phyloP scores from a whole-genome alignment of 2,888 invertebrate species.

The Melikaiella ostensackeni region DNA sequence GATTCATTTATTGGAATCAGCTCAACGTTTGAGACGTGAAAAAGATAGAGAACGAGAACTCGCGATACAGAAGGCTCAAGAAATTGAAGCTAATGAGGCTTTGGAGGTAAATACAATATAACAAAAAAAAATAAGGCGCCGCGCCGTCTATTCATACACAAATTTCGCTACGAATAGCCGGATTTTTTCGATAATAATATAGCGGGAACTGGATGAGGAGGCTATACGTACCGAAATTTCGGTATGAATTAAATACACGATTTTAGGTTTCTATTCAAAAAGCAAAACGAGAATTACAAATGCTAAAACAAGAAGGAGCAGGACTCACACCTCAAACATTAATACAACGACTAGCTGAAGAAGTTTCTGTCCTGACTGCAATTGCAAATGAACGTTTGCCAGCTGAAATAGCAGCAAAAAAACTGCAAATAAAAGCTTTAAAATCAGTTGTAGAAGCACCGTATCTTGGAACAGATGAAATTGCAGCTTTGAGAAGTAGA shows the following conservation, averaged over 20 bases:
- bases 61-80: conserved; percentile 80
- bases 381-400: conserved; percentile 89
- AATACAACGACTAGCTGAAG: conserved; percentile 86
- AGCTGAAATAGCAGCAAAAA: conserved; percentile 82
- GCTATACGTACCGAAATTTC: too few species aligned
- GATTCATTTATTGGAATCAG: conserved; percentile 67
- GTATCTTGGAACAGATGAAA: conserved; percentile 69
- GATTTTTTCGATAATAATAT: too few species aligned
- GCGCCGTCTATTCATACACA: too few species aligned
- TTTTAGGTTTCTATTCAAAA: conserved; percentile 76
- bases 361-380: conserved; percentile 80
- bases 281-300: conserved; percentile 84
- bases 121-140: too few species aligned
- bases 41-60: conserved; percentile 81
- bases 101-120: conserved; percentile 59
- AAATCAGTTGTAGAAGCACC: conserved; percentile 75
- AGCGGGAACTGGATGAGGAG: too few species aligned
- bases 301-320: conserved; percentile 79
- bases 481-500: conserved; percentile 63
- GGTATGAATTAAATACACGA: neutral
- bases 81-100: conserved; percentile 72
- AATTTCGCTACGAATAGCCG: too few species aligned
- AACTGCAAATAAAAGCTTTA: conserved; percentile 84
- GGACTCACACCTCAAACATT: conserved; percentile 83
- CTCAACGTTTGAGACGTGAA: conserved; percentile 79